Percentiles rank a stretch among this genome's conserved stretches.
These are phyloP conservation scores for Miniopterus natalensis DNA, from an alignment of 2,113 vertebrate species.

Conservation along the genomic window DNA sequence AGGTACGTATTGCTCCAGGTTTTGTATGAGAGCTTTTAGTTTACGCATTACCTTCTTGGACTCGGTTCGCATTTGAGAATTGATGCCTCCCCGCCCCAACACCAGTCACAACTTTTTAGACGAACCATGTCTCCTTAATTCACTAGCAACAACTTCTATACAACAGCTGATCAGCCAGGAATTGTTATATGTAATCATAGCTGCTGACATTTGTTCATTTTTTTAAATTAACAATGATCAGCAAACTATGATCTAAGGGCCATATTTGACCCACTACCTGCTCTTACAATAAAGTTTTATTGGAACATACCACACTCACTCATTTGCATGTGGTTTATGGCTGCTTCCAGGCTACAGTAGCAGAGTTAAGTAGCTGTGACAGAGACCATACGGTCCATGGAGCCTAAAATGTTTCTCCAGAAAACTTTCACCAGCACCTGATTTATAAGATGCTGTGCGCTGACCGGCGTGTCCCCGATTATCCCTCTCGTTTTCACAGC, in stretches of 20 bases:
- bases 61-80: not conserved
- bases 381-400: not conserved
- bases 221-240: not conserved
- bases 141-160: not conserved
- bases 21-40: not conserved
- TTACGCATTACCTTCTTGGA: not conserved
- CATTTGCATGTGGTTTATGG: not conserved
- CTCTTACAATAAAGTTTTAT: conserved; percentile 15
- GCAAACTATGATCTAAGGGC: not conserved
- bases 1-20: not conserved
- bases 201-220: not conserved
- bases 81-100: not conserved
- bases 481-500: not conserved
- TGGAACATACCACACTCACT: not conserved
- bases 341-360: not conserved
- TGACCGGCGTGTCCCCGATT: fast-evolving
- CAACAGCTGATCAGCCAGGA: not conserved
- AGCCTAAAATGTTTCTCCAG: not conserved
- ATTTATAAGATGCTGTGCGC: not conserved
- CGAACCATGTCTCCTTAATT: not conserved
- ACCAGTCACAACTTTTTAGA: not conserved
- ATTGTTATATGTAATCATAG: not conserved
- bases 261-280: not conserved
- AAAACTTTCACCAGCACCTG: not conserved
- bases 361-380: not conserved